Evolutionary conservation across 2,113 vertebrate genomes (phyloP).

Genomic region (Rhodinocichla rosea): DNA sequence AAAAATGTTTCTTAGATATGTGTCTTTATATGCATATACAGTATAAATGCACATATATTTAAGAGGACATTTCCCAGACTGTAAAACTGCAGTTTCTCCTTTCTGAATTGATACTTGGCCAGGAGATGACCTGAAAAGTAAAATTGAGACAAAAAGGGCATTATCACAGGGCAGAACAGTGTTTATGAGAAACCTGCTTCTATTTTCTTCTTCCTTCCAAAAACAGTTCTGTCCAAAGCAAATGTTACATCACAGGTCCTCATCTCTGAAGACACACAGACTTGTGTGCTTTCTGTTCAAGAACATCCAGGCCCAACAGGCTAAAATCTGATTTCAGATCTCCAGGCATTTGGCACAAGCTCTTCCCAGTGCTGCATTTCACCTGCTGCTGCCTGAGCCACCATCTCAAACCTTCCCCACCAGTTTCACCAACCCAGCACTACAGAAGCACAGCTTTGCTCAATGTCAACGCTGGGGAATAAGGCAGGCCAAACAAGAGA

Average conservation of each 20-base stretch:
- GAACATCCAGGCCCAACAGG: not conserved
- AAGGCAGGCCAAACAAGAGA: not conserved
- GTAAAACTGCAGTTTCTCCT: not conserved
- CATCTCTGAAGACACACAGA: not conserved
- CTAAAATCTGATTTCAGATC: not conserved
- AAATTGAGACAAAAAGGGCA: not conserved
- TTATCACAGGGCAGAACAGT: not conserved
- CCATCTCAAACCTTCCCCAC: not conserved
- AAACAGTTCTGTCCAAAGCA: not conserved
- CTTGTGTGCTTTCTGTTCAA: not conserved
- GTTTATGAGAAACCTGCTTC: not conserved
- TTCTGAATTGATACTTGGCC: not conserved
- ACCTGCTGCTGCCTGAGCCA: not conserved
- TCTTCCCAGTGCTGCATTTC: not conserved
- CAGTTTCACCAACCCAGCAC: not conserved
- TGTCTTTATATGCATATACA: not conserved
- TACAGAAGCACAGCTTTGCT: not conserved
- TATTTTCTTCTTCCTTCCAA: not conserved
- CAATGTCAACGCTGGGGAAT: fast-evolving
- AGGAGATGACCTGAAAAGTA: not conserved
- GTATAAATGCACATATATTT: not conserved
- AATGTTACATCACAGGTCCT: not conserved
- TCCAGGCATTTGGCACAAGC: not conserved
- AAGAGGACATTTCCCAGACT: not conserved
- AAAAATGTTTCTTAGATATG: not conserved